These are phyloP conservation scores for Triplophysa tibetana DNA, from an alignment of 2,113 vertebrate species.

Conservation along the genomic window DNA sequence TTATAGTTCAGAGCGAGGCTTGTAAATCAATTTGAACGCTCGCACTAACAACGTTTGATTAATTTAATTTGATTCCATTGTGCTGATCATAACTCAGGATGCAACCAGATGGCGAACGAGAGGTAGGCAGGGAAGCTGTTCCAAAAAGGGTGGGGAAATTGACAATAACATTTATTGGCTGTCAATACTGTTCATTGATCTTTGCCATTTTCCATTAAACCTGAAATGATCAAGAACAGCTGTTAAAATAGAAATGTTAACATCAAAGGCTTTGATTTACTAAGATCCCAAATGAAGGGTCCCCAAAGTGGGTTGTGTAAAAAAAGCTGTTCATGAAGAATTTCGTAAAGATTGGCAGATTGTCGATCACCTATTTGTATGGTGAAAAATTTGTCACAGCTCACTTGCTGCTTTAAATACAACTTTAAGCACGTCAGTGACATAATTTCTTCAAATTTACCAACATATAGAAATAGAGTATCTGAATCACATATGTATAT, in stretches of 20 bases:
- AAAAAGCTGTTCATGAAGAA: background rate
- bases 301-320: background rate
- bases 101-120: slow-evolving; percentile 36
- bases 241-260: slow-evolving; percentile 1
- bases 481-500: too few relatives aligned
- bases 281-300: background rate
- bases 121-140: background rate
- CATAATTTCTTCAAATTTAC: too few relatives aligned
- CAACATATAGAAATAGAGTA: too few relatives aligned
- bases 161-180: slow-evolving; percentile 35
- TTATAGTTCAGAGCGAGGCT: slow-evolving; percentile 46
- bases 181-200: slow-evolving; percentile 19
- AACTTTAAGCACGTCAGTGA: too few relatives aligned
- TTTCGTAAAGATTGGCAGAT: background rate
- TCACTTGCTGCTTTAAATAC: too few relatives aligned
- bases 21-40: slow-evolving; percentile 59
- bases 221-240: slow-evolving; percentile 13
- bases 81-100: slow-evolving; percentile 49
- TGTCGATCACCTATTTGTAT: too few relatives aligned
- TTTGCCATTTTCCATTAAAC: background rate
- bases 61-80: slow-evolving; percentile 55
- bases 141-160: background rate
- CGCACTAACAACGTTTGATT: slow-evolving; percentile 60
- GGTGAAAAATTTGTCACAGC: too few relatives aligned
- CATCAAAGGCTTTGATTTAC: slow-evolving; percentile 1